Evolutionary conservation across 2,888 invertebrate species (phyloP), one percentile per base, ranked within the genome.

Genomic region (Eilema sororculum): DNA sequence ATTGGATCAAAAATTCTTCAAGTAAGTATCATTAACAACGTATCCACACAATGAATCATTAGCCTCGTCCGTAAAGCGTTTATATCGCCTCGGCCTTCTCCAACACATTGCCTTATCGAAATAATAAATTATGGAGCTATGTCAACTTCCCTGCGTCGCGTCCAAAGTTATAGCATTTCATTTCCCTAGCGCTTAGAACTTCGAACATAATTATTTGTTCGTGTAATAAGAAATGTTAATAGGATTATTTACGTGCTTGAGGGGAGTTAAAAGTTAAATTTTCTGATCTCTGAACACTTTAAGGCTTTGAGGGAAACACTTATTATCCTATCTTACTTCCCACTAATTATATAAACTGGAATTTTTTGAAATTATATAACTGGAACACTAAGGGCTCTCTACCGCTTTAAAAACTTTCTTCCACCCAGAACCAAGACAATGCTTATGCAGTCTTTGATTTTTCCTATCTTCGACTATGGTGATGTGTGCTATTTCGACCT

Each of bases 171-270:
- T 67, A 72, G 69, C 69, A 67, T 77, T 80, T 77, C 65, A 81
- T 81, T 80, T 81, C 77, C 77, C 56, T 59, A 13, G 56, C 56
- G 60, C 68, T 57, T 52, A n/a, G 57, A 79, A 79, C 71, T 79
- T 81, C 46, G 22, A 5, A 62, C 69, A 74, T 79, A 68, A 77
- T 79, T 72, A 81, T 81, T 75, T 72, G 68, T 71, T 66, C 59
- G 52, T 57, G 30, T 61, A 30, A 57, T 66, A 64, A 61, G 71
- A 65, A 71, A 63, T 63, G 62, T 65, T 68, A 71, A 67, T 67
- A 63, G 46, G 52, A 59, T 62, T 63, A 60, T 66, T 70, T 66
- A 37, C 37, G 52, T 57, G 37, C 63, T 58, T 58, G 25, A n/a
- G 24, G 25, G 30, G 62, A 57, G 16, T 46, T 46, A 20, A 41